Percentiles rank a stretch among this genome's conserved stretches.
These are phyloP conservation scores for Tachyglossus aculeatus DNA, from an alignment of 2,797 vertebrate species.

Conservation along the genomic window DNA sequence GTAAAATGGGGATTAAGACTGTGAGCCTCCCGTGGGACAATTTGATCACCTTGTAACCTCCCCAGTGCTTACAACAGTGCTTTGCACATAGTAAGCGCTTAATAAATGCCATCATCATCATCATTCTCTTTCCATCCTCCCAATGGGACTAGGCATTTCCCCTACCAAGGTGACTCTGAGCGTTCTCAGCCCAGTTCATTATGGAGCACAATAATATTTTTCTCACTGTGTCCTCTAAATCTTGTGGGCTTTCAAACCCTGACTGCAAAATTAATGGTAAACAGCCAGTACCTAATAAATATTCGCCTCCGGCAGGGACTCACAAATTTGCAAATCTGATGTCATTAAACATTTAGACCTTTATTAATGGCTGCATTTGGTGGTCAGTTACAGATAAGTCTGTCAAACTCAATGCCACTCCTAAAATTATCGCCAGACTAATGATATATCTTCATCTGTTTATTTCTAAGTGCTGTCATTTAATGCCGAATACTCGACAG, in stretches of 20 bases:
- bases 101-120: no score
- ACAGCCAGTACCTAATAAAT: conserved; percentile 24
- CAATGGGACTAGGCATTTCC: no score
- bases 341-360: not conserved
- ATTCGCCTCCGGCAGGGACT: not conserved
- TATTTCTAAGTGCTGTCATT: not conserved
- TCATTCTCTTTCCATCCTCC: no score
- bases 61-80: no score
- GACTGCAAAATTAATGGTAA: conserved; percentile 35
- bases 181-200: not conserved
- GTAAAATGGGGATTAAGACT: no score
- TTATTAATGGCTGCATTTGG: conserved; percentile 2
- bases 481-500: not conserved
- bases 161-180: not conserved
- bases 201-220: conserved; percentile 14
- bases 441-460: not conserved
- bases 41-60: no score
- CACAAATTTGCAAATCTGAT: conserved; percentile 11
- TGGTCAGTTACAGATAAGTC: not conserved
- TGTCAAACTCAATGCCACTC: not conserved
- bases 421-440: conserved; percentile 12
- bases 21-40: no score
- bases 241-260: conserved; percentile 25
- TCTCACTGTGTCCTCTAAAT: conserved; percentile 17
- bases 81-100: no score